Evolutionary conservation across 35 echinoderm and acorn worm genomes (phyloP).

Genomic region (Amphiura filiformis): DNA sequence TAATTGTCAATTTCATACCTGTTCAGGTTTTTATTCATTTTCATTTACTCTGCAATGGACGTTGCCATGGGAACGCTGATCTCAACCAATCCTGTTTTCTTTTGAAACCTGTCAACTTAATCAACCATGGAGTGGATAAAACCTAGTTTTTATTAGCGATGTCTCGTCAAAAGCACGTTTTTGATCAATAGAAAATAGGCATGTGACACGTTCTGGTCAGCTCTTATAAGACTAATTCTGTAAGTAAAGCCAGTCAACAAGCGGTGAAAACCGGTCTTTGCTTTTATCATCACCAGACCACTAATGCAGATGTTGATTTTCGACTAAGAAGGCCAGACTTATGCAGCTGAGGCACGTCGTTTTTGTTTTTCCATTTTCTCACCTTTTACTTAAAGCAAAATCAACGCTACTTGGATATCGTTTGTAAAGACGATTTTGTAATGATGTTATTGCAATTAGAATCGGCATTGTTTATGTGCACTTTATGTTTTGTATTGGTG

Average conservation of each 20-base stretch:
- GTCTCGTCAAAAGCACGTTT: background rate
- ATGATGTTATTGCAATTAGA: background rate
- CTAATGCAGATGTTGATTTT: background rate
- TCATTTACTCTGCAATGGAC: background rate
- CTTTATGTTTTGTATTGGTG: background rate
- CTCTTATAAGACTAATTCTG: background rate
- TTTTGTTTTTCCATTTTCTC: background rate
- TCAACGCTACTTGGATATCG: background rate
- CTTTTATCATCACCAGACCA: background rate
- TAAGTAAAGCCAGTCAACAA: background rate
- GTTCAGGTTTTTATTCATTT: background rate
- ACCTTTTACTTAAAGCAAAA: background rate
- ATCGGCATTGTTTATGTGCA: background rate
- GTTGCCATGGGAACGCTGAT: background rate
- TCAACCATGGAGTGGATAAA: background rate
- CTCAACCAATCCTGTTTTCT: background rate
- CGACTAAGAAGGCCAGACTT: background rate
- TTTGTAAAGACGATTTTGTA: background rate
- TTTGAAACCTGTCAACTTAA: background rate
- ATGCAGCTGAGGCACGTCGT: background rate
- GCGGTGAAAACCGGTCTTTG: background rate
- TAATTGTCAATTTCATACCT: background rate
- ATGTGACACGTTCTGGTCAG: slow-evolving; percentile 7
- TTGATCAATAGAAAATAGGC: background rate
- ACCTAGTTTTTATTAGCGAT: background rate